These are phyloP conservation scores for Argynnis bischoffii DNA, from an alignment of 2,888 invertebrate species.

Conservation along the genomic window DNA sequence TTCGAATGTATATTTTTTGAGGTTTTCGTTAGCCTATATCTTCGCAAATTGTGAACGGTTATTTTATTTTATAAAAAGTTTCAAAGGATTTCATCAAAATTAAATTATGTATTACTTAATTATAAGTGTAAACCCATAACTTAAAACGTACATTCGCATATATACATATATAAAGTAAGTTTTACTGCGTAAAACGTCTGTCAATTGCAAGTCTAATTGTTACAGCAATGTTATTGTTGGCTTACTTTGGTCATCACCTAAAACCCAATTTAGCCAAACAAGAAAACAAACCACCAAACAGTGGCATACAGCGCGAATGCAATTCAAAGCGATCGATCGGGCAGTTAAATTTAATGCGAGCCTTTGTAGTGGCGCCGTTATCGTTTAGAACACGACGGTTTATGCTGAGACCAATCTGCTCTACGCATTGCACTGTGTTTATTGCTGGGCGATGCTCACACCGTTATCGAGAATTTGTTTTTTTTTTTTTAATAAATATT, in stretches of 20 bases:
- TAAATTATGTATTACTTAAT: too few species aligned
- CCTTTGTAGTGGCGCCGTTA: constrained; percentile 35
- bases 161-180: too few species aligned
- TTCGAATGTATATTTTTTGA: too few species aligned
- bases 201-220: constrained; percentile 1
- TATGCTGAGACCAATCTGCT: constrained; percentile 28
- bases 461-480: neutral
- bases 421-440: constrained; percentile 18
- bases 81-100: too few species aligned
- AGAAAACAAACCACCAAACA: constrained; percentile 6
- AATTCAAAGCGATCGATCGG: constrained; percentile 28
- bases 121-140: too few species aligned
- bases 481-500: neutral
- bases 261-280: constrained; percentile 14
- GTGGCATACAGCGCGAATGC: constrained; percentile 19
- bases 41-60: too few species aligned
- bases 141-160: too few species aligned
- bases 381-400: constrained; percentile 33
- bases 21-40: too few species aligned
- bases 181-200: neutral
- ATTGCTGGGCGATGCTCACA: neutral
- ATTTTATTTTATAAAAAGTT: too few species aligned
- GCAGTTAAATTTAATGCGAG: constrained; percentile 31
- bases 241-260: constrained; percentile 13
- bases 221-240: constrained; percentile 12